phyloP scores from a whole-genome alignment of 2,888 invertebrate genomes.

The Brachylomia viminalis region DNA sequence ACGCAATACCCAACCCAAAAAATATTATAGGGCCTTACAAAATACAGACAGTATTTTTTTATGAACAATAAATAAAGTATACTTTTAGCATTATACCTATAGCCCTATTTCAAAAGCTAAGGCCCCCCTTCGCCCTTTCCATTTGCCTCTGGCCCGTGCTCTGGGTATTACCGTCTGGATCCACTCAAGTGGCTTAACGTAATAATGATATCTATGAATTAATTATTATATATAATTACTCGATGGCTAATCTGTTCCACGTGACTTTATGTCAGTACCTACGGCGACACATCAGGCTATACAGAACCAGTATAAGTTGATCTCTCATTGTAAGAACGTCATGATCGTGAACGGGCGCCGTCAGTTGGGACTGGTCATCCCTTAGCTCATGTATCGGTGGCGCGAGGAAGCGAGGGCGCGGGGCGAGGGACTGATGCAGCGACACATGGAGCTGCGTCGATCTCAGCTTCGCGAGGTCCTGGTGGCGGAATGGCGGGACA shows the following conservation, averaged over 20 bases:
- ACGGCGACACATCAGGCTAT: not conserved
- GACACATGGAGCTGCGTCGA: no score
- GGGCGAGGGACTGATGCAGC: no score
- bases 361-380: not conserved
- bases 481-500: no score
- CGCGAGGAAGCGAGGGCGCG: no score
- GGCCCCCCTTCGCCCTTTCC: not conserved
- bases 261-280: not conserved
- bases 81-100: not conserved
- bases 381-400: no score
- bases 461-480: no score
- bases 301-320: not conserved
- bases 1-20: not conserved
- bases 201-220: conserved; percentile 2
- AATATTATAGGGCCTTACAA: not conserved
- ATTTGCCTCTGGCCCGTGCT: no score
- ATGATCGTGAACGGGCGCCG: not conserved
- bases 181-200: not conserved
- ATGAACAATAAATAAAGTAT: not conserved
- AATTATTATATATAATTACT: conserved; percentile 13
- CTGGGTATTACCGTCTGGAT: not conserved
- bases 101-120: no score
- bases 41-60: not conserved
- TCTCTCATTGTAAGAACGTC: not conserved
- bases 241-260: conserved; percentile 12